phyloP scores from a whole-genome alignment of 2,113 vertebrate species.

The Chloropsis cyanopogon region DNA sequence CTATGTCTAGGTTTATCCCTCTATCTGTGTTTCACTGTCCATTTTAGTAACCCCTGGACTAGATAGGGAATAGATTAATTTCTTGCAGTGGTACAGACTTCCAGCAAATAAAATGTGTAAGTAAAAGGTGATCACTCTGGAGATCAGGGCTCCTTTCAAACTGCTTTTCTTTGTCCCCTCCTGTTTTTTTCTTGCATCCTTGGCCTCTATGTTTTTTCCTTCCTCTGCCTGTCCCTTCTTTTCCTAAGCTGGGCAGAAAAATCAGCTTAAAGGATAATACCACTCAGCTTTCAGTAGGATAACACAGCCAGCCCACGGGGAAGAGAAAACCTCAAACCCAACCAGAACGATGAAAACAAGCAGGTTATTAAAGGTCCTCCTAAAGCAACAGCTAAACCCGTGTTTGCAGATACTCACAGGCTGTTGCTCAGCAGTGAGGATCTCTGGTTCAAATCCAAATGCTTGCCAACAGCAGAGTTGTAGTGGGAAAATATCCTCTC shows the following conservation, averaged over 20 bases:
- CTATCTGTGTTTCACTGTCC: neutral
- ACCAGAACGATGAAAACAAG: slow-evolving; percentile 51
- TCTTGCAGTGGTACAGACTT: neutral
- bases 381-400: neutral
- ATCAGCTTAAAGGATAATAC: slow-evolving; percentile 66
- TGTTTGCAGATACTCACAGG: slow-evolving; percentile 49
- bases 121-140: neutral
- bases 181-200: neutral
- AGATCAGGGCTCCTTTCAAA: slow-evolving; percentile 18
- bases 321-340: slow-evolving; percentile 55
- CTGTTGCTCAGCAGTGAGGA: slow-evolving; percentile 8
- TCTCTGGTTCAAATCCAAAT: slow-evolving; percentile 7
- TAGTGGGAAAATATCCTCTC: neutral
- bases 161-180: neutral
- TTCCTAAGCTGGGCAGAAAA: slow-evolving; percentile 52
- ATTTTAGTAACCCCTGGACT: neutral
- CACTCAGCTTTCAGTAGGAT: slow-evolving; percentile 59
- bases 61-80: neutral
- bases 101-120: neutral
- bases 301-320: slow-evolving; percentile 49
- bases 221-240: neutral
- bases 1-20: neutral
- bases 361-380: slow-evolving; percentile 55
- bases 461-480: neutral
- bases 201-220: neutral